Evolutionary conservation across 92 coral and sea anemone species (phyloP).

Genomic region (Epizoanthus scotinus): DNA sequence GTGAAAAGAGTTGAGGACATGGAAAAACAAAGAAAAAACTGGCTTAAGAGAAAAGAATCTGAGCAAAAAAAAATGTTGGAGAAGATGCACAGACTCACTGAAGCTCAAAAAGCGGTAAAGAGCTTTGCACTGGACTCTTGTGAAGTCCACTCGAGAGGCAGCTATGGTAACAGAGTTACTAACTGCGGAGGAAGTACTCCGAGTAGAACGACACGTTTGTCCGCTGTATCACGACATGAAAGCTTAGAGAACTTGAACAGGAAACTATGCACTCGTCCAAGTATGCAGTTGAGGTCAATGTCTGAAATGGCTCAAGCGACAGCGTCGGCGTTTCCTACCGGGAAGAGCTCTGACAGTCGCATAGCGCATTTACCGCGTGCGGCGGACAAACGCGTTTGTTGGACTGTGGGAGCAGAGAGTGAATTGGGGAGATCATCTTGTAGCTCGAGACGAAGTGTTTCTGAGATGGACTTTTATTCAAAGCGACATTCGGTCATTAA

Average conservation of each 20-base stretch:
- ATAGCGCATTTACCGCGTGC: background rate
- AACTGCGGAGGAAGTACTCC: background rate
- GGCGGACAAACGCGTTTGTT: slow-evolving; percentile 15
- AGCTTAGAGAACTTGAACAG: background rate
- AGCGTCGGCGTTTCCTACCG: slow-evolving; percentile 21
- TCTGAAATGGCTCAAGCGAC: slow-evolving; percentile 10
- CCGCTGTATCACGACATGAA: background rate
- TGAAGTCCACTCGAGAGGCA: background rate
- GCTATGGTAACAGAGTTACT: background rate
- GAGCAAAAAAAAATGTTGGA: slow-evolving; percentile 70
- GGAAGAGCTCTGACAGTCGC: background rate
- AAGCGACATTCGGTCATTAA: background rate
- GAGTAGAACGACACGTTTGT: background rate
- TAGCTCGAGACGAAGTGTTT: background rate
- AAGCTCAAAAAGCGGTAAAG: slow-evolving; percentile 42
- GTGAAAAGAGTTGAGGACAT: slow-evolving; percentile 67
- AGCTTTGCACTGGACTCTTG: background rate
- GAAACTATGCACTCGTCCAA: background rate
- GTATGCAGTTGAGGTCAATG: background rate
- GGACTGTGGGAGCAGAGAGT: slow-evolving; percentile 4
- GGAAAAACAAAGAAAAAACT: slow-evolving; percentile 73
- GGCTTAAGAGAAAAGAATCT: slow-evolving; percentile 66
- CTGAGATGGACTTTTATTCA: background rate
- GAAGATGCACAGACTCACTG: slow-evolving; percentile 57
- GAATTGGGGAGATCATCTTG: background rate